Conservation (phyloP, 2,113 vertebrate species). For the Semnopithecus entellus region DNA sequence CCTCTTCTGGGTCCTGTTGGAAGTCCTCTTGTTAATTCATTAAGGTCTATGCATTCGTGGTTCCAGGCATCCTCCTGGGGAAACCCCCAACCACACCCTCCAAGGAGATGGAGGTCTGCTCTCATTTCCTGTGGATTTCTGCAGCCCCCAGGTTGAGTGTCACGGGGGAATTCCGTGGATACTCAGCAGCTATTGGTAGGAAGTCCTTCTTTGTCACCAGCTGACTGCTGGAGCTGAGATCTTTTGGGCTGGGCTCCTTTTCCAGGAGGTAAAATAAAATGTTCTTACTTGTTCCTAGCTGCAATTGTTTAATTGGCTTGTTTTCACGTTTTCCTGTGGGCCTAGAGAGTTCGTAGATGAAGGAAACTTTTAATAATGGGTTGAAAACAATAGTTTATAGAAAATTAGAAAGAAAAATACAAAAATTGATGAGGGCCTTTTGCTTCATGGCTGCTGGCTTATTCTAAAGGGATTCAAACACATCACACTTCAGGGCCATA, state of each 20-base stretch:
- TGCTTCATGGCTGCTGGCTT: too few species aligned
- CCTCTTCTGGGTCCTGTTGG: background rate
- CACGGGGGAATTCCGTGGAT: background rate
- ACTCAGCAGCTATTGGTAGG: background rate
- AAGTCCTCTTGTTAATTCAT: background rate
- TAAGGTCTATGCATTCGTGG: rapidly evolving
- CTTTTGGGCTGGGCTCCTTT: background rate
- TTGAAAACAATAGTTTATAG: background rate
- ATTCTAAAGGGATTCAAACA: background rate
- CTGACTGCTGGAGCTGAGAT: background rate
- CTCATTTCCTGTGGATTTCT: background rate
- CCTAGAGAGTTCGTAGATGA: background rate
- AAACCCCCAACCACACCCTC: background rate
- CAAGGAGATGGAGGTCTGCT: background rate
- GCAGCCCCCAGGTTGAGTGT: too few species aligned
- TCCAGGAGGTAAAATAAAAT: background rate
- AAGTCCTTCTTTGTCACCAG: background rate
- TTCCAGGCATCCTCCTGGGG: background rate
- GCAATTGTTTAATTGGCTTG: background rate
- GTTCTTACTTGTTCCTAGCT: background rate
- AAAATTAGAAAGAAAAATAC: background rate
- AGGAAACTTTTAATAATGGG: background rate
- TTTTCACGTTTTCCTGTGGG: background rate
- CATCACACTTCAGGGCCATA: too few species aligned
- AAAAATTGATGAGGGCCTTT: background rate